Percentiles rank a stretch among this genome's conserved stretches.
phyloP scores from a whole-genome alignment of 2,797 vertebrate species.

The Chaenodraco wilsoni region DNA sequence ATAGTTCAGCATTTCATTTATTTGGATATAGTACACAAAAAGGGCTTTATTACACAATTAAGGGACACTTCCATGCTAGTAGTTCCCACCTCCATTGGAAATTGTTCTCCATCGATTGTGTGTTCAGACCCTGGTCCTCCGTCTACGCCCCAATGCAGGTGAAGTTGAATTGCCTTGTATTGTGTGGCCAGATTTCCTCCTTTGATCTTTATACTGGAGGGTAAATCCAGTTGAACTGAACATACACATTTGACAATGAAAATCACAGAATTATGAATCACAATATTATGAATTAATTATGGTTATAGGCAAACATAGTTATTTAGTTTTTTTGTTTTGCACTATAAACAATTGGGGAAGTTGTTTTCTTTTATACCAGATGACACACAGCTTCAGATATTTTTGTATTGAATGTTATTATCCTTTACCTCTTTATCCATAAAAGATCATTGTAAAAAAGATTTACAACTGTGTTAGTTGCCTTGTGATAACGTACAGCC shows the following conservation, averaged over 20 bases:
- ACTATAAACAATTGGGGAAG: too few species aligned
- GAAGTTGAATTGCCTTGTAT: conserved; percentile 85
- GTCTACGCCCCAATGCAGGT: conserved; percentile 87
- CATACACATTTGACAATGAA: not conserved
- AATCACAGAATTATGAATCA: not conserved
- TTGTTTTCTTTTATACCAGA: not conserved
- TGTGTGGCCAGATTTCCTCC: conserved; percentile 71
- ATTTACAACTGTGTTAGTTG: not conserved
- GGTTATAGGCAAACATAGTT: too few species aligned
- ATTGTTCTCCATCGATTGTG: conserved; percentile 84
- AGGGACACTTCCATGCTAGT: not conserved
- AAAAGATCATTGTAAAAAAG: not conserved
- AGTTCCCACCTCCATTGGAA: conserved; percentile 88
- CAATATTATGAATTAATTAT: too few species aligned
- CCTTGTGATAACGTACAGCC: not conserved
- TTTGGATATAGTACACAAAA: not conserved
- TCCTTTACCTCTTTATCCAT: not conserved
- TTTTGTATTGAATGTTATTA: not conserved
- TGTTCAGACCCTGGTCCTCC: conserved; percentile 86
- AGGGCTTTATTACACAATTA: not conserved
- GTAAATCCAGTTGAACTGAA: conserved; percentile 81
- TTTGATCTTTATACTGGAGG: conserved; percentile 22
- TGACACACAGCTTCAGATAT: not conserved
- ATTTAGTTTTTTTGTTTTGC: too few species aligned
- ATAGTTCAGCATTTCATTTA: not conserved